These are phyloP conservation scores for Orthosia incerta DNA, from an alignment of 2,888 invertebrate genomes.

Conservation along the genomic window DNA sequence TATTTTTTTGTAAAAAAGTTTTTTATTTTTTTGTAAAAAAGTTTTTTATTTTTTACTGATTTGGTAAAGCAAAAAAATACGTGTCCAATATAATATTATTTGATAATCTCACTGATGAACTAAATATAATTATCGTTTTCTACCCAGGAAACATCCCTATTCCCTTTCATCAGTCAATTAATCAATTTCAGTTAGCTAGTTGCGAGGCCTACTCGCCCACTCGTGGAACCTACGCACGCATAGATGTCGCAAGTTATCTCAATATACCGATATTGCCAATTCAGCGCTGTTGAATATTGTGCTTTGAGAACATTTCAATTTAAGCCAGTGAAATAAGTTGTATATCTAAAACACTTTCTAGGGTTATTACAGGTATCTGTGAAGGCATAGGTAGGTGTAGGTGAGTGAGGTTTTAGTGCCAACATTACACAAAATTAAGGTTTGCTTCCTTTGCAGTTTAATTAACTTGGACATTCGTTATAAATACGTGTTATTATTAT, in stretches of 20 bases:
- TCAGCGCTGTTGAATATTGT: neutral
- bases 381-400: neutral
- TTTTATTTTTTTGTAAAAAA: too few relatives aligned
- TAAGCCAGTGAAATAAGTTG: neutral
- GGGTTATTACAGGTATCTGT: conserved; percentile 19
- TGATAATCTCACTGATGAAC: too few relatives aligned
- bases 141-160: too few relatives aligned
- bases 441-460: conserved; percentile 10
- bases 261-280: neutral
- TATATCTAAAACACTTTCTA: conserved; percentile 33
- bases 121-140: too few relatives aligned
- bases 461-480: neutral
- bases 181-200: neutral
- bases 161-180: neutral
- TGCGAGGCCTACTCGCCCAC: neutral
- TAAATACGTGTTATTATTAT: conserved; percentile 2
- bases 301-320: neutral
- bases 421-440: conserved; percentile 9
- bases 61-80: too few relatives aligned
- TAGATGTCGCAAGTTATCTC: too few relatives aligned
- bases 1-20: too few relatives aligned
- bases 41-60: too few relatives aligned
- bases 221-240: neutral
- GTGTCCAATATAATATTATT: too few relatives aligned
- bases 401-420: conserved; percentile 22